Evolutionary conservation across 2,888 invertebrate species (phyloP).

Genomic region (Villa cingulata): DNA sequence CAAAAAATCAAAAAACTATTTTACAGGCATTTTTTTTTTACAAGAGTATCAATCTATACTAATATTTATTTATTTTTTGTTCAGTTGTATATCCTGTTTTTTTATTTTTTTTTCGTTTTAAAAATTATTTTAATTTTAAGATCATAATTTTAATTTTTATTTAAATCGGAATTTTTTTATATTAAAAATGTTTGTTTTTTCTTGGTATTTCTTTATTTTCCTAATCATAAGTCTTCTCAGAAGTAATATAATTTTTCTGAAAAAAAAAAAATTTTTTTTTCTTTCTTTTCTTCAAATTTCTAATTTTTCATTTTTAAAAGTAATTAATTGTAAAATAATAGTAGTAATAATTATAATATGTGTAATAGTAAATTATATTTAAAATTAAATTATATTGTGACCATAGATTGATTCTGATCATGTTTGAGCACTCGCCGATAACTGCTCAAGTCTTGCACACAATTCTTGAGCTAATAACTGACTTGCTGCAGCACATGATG

Average conservation of each 20-base stretch:
- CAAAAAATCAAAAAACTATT: too few relatives aligned
- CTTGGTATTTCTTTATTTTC: background rate
- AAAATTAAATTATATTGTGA: background rate
- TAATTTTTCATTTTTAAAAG: background rate
- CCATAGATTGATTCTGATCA: conserved; percentile 20
- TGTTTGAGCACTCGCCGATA: conserved; percentile 35
- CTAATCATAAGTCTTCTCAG: background rate
- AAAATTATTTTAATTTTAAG: background rate
- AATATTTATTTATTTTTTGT: too few relatives aligned
- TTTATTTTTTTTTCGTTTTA: background rate
- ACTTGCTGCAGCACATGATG: conserved; percentile 29
- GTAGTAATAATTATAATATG: background rate
- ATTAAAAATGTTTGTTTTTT: too few relatives aligned
- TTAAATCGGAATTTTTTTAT: too few relatives aligned
- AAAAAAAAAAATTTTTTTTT: background rate
- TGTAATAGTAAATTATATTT: background rate
- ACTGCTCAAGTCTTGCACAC: conserved; percentile 40
- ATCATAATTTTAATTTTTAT: too few relatives aligned
- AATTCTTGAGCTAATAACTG: conserved; percentile 39
- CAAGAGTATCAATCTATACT: too few relatives aligned
- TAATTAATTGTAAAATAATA: background rate
- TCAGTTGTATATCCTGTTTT: too few relatives aligned
- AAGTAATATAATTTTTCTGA: too few relatives aligned
- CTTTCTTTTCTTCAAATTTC: background rate
- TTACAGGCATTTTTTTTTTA: too few relatives aligned